A percentile compares a stretch with the other conserved stretches of the same genome.
phyloP scores from a whole-genome alignment of 2,113 vertebrate species.

The Indicator indicator region DNA sequence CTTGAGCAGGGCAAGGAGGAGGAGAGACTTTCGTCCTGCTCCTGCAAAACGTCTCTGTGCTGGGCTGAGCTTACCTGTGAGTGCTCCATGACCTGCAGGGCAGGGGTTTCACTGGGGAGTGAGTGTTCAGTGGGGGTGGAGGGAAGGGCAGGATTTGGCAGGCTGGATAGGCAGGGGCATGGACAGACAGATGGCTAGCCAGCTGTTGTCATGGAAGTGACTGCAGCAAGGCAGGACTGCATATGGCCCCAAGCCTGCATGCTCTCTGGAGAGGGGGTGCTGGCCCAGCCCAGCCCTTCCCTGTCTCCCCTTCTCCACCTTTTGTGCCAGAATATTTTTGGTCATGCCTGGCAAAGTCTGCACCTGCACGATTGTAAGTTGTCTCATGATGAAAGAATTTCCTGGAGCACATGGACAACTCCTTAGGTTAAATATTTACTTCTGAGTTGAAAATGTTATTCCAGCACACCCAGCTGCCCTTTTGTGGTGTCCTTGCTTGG shows the following conservation, averaged over 20 bases:
- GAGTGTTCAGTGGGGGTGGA: accelerated
- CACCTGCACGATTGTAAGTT: background rate
- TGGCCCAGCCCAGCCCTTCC: background rate
- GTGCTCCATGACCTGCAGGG: background rate
- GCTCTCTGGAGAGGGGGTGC: background rate
- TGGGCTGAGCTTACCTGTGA: accelerated
- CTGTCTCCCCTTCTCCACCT: accelerated
- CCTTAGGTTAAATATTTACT: background rate
- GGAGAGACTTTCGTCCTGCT: background rate
- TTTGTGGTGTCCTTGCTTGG: background rate
- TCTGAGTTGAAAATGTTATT: background rate
- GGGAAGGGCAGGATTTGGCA: background rate
- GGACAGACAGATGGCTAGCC: background rate
- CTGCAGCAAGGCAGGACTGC: accelerated
- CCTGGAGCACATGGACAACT: accelerated
- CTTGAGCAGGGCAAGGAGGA: accelerated
- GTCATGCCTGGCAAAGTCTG: background rate
- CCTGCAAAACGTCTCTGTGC: background rate
- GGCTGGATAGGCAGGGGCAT: background rate
- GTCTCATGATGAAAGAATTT: accelerated
- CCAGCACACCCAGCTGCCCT: background rate
- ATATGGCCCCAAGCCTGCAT: accelerated
- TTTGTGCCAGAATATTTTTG: background rate
- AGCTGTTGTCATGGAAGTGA: background rate
- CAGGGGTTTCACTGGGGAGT: accelerated